phyloP scores from a whole-genome alignment of 1,140 invertebrate species.

The Diabrotica virgifera region DNA sequence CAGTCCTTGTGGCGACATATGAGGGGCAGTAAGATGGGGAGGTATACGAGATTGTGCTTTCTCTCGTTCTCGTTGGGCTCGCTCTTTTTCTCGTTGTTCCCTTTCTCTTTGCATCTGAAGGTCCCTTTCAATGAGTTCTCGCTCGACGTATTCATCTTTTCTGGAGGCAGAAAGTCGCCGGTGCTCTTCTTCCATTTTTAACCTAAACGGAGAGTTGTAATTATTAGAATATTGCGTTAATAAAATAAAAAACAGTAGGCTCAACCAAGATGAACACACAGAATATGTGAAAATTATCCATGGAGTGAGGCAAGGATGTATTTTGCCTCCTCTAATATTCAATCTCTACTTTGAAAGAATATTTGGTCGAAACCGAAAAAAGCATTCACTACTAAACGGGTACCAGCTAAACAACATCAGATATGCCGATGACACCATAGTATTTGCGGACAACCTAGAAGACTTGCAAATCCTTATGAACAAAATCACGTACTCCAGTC shows the following conservation, averaged over 20 bases:
- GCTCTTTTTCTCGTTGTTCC: constrained; percentile 44
- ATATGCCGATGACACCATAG: too few relatives aligned
- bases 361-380: too few relatives aligned
- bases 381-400: too few relatives aligned
- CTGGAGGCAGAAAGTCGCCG: constrained; percentile 51
- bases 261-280: too few relatives aligned
- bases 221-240: background rate
- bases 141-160: constrained; percentile 54
- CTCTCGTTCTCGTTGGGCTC: constrained; percentile 43
- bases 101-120: constrained; percentile 49
- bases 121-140: constrained; percentile 50
- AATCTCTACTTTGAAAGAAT: too few relatives aligned
- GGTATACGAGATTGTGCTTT: constrained; percentile 43
- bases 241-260: background rate
- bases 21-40: constrained; percentile 33
- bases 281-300: too few relatives aligned
- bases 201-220: constrained; percentile 28
- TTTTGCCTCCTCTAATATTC: too few relatives aligned
- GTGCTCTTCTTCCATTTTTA: constrained; percentile 67
- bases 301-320: too few relatives aligned
- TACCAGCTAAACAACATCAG: too few relatives aligned
- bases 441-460: too few relatives aligned
- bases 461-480: too few relatives aligned
- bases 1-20: constrained; percentile 32
- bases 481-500: too few relatives aligned